Conservation (phyloP, 2,797 vertebrate species). For the Austrolebias charrua region DNA sequence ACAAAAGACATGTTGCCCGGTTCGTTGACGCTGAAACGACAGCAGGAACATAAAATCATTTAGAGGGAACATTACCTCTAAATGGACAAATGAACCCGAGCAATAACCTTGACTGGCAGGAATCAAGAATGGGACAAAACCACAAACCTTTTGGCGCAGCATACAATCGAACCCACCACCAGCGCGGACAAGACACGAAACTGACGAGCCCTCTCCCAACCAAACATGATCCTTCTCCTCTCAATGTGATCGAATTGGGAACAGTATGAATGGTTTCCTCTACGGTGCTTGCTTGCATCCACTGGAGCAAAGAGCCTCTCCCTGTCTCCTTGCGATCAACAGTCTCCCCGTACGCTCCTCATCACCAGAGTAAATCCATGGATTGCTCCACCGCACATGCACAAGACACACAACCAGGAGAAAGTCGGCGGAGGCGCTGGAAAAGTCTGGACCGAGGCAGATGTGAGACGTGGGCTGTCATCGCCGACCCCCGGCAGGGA, state of each 20-base stretch:
- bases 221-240: slow-evolving; percentile 77
- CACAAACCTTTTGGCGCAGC: slow-evolving; percentile 89
- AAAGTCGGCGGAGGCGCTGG: slow-evolving; percentile 40
- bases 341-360: slow-evolving; percentile 39
- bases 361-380: slow-evolving; percentile 69
- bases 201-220: slow-evolving; percentile 79
- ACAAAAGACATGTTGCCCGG: slow-evolving; percentile 95
- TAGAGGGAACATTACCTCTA: slow-evolving; percentile 25
- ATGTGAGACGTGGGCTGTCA: slow-evolving; percentile 51
- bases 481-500: slow-evolving; percentile 37
- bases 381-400: slow-evolving; percentile 17
- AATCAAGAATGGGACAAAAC: neutral
- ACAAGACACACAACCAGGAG: slow-evolving; percentile 7
- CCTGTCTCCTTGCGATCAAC: slow-evolving; percentile 26
- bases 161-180: slow-evolving; percentile 87
- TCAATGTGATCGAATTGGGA: slow-evolving; percentile 1
- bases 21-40: slow-evolving; percentile 85
- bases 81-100: slow-evolving; percentile 21
- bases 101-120: slow-evolving; percentile 64
- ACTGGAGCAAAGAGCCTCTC: slow-evolving; percentile 17
- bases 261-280: neutral
- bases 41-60: neutral
- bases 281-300: slow-evolving; percentile 32
- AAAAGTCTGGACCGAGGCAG: slow-evolving; percentile 51
- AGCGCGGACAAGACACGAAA: slow-evolving; percentile 86